A percentile compares a stretch with the other conserved stretches of the same genome.
Evolutionary conservation across 2,113 vertebrate species (phyloP).

Genomic region (Ramphastos sulfuratus): DNA sequence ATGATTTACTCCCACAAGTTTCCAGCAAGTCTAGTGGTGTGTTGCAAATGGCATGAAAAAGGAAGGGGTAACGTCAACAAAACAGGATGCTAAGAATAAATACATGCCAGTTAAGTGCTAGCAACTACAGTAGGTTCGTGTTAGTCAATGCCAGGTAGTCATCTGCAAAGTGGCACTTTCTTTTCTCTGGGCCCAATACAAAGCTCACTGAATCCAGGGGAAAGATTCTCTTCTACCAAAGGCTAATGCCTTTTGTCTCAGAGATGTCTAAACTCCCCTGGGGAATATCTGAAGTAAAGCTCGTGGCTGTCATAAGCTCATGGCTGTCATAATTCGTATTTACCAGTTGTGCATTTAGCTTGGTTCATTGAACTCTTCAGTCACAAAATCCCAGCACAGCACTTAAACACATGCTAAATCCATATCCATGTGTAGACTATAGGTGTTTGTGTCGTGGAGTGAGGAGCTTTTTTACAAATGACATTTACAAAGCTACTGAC

Average conservation of each 20-base stretch:
- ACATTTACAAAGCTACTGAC: background rate
- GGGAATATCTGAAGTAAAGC: background rate
- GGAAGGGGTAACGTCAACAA: slow-evolving; percentile 15
- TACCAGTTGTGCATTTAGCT: background rate
- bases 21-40: background rate
- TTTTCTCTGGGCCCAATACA: background rate
- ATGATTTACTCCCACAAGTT: background rate
- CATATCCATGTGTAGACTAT: background rate
- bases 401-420: background rate
- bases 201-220: background rate
- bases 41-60: slow-evolving; percentile 18
- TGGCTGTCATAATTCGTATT: background rate
- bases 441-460: background rate
- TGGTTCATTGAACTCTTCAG: background rate
- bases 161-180: background rate
- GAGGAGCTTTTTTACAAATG: background rate
- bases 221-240: background rate
- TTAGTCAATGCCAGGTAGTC: background rate
- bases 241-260: background rate
- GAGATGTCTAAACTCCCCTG: background rate
- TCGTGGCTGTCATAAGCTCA: background rate
- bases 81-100: slow-evolving; percentile 26
- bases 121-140: background rate
- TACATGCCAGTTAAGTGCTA: background rate
- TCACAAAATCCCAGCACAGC: background rate